Evolutionary conservation across 2,113 vertebrate species (phyloP), one percentile per base, ranked within the genome.

Genomic region (Gavialis gangeticus): DNA sequence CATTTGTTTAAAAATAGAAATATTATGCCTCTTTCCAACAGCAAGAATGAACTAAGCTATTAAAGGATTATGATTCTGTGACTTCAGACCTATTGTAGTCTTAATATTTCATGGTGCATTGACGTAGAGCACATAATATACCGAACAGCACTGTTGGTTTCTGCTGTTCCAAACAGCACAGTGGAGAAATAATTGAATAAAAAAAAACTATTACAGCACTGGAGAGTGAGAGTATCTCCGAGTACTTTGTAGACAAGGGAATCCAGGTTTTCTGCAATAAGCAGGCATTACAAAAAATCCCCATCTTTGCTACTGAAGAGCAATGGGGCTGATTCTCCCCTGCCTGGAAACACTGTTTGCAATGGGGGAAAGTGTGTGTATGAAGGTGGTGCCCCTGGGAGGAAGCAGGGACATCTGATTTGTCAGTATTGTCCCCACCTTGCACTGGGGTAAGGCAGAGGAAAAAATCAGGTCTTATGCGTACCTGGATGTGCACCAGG

Each of bases 1-100:
- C 94, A 69, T 96, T 97, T 94, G 93, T 96, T 97, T 97, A 93
- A 95, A 96, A 97, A 95, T 94, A 97, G 63, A 93, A 96, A 92
- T 84, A 87, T 91, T 95, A 94, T 96, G 93, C 97, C 93, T 54
- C 89, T 97, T 95, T 97, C 93, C 91, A 94, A 83, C 87, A 92
- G 97, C 95, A 84, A 2, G 78, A 96, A 95, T 55, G 94, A 96
- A 96, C 92, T 64, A 56, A 96, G 79, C 92, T 92, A 84, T 96
- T 94, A 95, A 90, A 93, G 91, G 94, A 83, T 90, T 92, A 82
- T 87, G 96, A 58, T 91, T 92, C 27, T 91, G 94, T 88, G 92
- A 85, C 93, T 97, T 92, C 34, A 95, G 96, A 88, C 93, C 97
- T 89, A 84, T 92, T 91, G 95, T 96, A 79, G 92, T 71, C 91